phyloP scores from a whole-genome alignment of 1,140 invertebrate species.

The Heliothis virescens region DNA sequence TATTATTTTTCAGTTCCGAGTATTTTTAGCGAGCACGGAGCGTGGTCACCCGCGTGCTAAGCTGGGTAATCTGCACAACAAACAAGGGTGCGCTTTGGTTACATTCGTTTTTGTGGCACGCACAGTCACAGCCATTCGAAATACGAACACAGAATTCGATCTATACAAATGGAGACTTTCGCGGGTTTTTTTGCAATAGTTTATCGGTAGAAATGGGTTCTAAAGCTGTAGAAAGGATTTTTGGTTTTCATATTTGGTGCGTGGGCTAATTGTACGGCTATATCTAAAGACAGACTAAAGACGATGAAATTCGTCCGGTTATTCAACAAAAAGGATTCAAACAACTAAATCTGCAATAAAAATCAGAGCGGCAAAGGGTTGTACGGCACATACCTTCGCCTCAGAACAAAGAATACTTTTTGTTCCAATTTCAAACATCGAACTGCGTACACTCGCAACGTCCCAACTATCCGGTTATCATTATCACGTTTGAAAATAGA shows the following conservation, averaged over 20 bases:
- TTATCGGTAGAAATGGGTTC: neutral
- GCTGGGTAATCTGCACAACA: conserved; percentile 59
- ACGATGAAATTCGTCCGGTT: neutral
- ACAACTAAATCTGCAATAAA: neutral
- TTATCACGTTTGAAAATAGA: conserved; percentile 83
- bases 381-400: conserved; percentile 21
- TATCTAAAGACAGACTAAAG: neutral
- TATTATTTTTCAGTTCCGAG: neutral
- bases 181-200: neutral
- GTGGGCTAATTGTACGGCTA: neutral
- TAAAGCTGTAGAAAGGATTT: conserved; percentile 5
- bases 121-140: neutral
- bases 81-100: conserved; percentile 59
- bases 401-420: conserved; percentile 47
- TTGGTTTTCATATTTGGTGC: neutral
- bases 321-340: neutral
- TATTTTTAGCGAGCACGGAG: neutral
- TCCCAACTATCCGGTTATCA: conserved; percentile 70
- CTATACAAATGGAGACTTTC: conserved; percentile 5
- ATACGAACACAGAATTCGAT: neutral
- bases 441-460: conserved; percentile 48
- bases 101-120: conserved; percentile 52
- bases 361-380: neutral
- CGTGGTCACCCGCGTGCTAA: conserved; percentile 50
- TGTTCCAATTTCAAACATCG: conserved; percentile 43